Evolutionary conservation across 2,888 invertebrate species (phyloP), one percentile per base, ranked within the genome.

Genomic region (Suillia variegata): DNA sequence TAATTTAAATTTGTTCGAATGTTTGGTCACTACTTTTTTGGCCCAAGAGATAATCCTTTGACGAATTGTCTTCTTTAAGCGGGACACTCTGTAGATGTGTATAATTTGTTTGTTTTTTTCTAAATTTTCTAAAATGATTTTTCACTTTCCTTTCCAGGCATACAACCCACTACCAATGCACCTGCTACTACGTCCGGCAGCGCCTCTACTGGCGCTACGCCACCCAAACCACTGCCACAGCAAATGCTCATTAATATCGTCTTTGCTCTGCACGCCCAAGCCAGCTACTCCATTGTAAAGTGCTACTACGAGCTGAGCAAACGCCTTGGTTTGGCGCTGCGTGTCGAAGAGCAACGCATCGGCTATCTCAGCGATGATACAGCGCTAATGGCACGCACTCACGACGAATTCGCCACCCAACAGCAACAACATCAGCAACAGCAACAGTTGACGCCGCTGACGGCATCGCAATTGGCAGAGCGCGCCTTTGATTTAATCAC

Each of bases 291-390:
- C 60, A 91, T 96, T 69, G 90, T 96, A 0, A 92, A 93, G 81
- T 95, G 95, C 81, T 98, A 96, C 81, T 94, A 97, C 80, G 94
- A 96, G 82, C 84, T 98, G 67, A 96, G 96, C 77, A 92, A 93
- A 84, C 88, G 93, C 74, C 84, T 95, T 66, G 94, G 94, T 1
- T 88, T 93, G 70, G 94, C 95, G 18, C 82, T 98, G 53, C 87
- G 92, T 62, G 93, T 96, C 77, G 98, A 98, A 83, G 97, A 98
- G 81, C 89, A 90, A 66, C 85, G 96, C 63, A 92, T 93, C 78
- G 91, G 92, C 13, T 98, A 93, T 84, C 85, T 98, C 55, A 91
- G 91, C 20, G 88, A 91, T 69, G 93, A 98, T 85, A 94, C 94
- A 74, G 92, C 92, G 81, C 86, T 88, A 53, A 97, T 97, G 94